phyloP scores from a whole-genome alignment of 2,113 vertebrate species.

The Ptilonorhynchus violaceus region DNA sequence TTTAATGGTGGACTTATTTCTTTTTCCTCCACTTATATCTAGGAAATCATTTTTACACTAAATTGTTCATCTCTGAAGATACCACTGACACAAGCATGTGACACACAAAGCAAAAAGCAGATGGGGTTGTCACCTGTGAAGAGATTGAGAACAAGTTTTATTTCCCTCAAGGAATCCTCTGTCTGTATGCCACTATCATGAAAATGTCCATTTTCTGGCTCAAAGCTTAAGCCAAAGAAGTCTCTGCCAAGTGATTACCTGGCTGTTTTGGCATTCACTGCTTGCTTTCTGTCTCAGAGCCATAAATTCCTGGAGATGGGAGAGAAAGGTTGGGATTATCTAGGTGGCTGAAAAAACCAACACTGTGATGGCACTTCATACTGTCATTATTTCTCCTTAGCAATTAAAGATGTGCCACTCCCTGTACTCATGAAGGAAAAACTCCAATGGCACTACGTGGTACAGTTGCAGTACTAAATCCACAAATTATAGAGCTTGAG shows the following conservation, averaged over 20 bases:
- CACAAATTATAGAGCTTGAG: not conserved
- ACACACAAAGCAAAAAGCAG: not conserved
- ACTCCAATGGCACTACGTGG: rapidly evolving
- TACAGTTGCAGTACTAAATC: not conserved
- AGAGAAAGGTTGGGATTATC: not conserved
- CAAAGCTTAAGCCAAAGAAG: not conserved
- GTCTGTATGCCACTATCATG: not conserved
- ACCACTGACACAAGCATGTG: not conserved
- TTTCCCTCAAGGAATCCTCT: slow-evolving; percentile 26
- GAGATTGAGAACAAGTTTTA: slow-evolving; percentile 12
- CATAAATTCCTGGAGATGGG: not conserved
- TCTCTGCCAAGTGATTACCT: slow-evolving; percentile 47
- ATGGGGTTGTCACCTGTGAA: slow-evolving; percentile 26
- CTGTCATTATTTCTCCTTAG: not conserved
- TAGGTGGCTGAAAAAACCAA: not conserved
- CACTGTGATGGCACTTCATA: not conserved
- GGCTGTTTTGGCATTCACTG: slow-evolving; percentile 20
- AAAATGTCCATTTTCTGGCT: slow-evolving; percentile 14
- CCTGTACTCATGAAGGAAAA: not conserved
- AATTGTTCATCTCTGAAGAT: not conserved
- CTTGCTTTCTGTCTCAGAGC: not conserved
- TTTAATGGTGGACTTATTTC: not conserved
- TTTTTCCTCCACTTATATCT: not conserved
- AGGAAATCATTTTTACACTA: not conserved
- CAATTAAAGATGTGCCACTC: not conserved